Conservation (phyloP, 1,140 invertebrate genomes). For the Armadillidium nasatum region DNA sequence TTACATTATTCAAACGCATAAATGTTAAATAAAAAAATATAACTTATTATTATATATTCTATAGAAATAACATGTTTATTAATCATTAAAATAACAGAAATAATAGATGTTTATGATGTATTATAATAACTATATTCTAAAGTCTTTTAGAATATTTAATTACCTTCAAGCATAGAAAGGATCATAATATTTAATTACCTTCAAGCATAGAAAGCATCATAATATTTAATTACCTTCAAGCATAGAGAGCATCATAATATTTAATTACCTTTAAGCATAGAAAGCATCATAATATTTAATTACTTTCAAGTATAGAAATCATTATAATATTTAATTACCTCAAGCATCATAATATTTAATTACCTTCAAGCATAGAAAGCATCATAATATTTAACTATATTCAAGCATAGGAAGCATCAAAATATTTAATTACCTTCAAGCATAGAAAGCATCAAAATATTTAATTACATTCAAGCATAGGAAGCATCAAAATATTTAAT, state of each 20-base stretch:
- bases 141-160: neutral
- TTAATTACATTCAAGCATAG: conserved; percentile 97
- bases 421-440: conserved; percentile 93
- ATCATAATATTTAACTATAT: conserved; percentile 98
- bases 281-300: conserved; percentile 98
- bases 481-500: conserved; percentile 97
- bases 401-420: conserved; percentile 99
- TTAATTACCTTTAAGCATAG: conserved; percentile 97
- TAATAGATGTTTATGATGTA: too few species aligned
- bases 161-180: conserved; percentile 99
- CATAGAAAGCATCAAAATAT: conserved; percentile 99
- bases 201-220: conserved; percentile 99
- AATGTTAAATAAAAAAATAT: too few species aligned
- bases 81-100: too few species aligned
- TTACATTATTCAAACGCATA: too few species aligned
- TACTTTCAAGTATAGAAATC: conserved; percentile 99
- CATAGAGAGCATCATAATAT: conserved; percentile 99
- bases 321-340: too few species aligned
- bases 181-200: conserved; percentile 98
- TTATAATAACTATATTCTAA: too few species aligned
- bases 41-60: too few species aligned
- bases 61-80: too few species aligned
- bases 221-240: conserved; percentile 94
- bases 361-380: conserved; percentile 99
- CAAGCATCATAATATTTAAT: too few species aligned